A percentile compares a stretch with the other conserved stretches of the same genome.
Conservation (phyloP, 2,888 invertebrate species). For the Epicampocera succincta region DNA sequence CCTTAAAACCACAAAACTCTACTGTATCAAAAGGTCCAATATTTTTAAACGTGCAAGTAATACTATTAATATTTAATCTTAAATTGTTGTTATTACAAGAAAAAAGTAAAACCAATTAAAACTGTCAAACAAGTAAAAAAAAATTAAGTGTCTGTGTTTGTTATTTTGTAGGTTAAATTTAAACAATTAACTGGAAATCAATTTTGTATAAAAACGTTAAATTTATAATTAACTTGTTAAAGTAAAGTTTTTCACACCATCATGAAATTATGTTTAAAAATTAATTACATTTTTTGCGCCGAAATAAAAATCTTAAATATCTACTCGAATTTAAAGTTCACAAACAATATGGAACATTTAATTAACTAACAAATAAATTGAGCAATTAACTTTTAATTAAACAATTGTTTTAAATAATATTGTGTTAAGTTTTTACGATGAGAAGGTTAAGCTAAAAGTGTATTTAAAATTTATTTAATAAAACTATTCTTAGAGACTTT, state of each 20-base stretch:
- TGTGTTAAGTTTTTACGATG: conserved; percentile 56
- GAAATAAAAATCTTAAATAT: neutral
- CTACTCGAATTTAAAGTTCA: conserved; percentile 28
- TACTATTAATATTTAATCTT: conserved; percentile 31
- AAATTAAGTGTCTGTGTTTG: conserved; percentile 53
- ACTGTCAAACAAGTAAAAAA: conserved; percentile 15
- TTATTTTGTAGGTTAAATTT: conserved; percentile 49
- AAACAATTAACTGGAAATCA: conserved; percentile 19
- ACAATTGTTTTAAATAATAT: conserved; percentile 51
- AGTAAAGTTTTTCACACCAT: neutral
- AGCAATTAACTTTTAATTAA: conserved; percentile 11
- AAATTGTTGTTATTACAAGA: conserved; percentile 60
- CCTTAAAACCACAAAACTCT: conserved; percentile 22
- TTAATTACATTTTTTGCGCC: neutral
- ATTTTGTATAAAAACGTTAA: conserved; percentile 1
- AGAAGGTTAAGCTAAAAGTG: conserved; percentile 29
- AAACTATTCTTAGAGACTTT: conserved; percentile 46
- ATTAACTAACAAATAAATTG: neutral
- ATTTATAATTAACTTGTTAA: neutral
- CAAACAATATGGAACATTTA: neutral
- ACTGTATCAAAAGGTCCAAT: conserved; percentile 64
- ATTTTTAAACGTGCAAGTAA: conserved; percentile 46
- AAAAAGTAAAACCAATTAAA: conserved; percentile 19
- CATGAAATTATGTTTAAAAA: neutral
- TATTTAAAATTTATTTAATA: conserved; percentile 46